Evolutionary conservation across 2,888 invertebrate species (phyloP).

Genomic region (Ectropis crepuscularia): DNA sequence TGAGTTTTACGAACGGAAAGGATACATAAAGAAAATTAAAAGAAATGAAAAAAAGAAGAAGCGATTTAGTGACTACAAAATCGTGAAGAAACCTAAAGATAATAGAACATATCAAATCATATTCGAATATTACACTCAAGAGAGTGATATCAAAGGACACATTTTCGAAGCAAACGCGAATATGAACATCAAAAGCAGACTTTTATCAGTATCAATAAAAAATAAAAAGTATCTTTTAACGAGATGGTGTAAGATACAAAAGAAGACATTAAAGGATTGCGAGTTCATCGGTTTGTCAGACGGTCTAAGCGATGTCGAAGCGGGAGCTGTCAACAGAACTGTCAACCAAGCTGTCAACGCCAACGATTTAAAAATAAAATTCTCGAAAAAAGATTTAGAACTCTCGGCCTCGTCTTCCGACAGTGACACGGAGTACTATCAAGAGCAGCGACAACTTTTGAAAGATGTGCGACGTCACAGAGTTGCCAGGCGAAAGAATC

Average conservation of each 20-base stretch:
- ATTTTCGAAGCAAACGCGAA: slow-evolving; percentile 58
- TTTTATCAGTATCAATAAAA: slow-evolving; percentile 51
- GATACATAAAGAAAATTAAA: slow-evolving; percentile 64
- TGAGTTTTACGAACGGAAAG: slow-evolving; percentile 60
- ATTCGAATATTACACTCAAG: slow-evolving; percentile 50
- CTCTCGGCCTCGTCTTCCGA: slow-evolving; percentile 65
- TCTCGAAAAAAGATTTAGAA: slow-evolving; percentile 68
- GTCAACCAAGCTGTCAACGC: slow-evolving; percentile 45
- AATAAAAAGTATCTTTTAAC: slow-evolving; percentile 49
- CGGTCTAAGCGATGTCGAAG: slow-evolving; percentile 52
- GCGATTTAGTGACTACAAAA: slow-evolving; percentile 50
- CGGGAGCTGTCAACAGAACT: slow-evolving; percentile 45
- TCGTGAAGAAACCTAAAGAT: slow-evolving; percentile 37
- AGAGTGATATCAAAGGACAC: slow-evolving; percentile 53
- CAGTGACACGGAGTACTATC: slow-evolving; percentile 63
- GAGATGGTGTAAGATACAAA: slow-evolving; percentile 58
- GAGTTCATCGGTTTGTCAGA: slow-evolving; percentile 54
- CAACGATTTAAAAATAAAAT: slow-evolving; percentile 50
- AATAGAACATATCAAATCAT: slow-evolving; percentile 52
- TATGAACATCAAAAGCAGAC: slow-evolving; percentile 54
- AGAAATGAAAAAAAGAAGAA: slow-evolving; percentile 42
- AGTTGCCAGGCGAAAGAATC: slow-evolving; percentile 65
- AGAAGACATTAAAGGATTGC: slow-evolving; percentile 21
- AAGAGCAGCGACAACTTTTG: slow-evolving; percentile 56
- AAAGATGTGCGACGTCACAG: slow-evolving; percentile 68